Evolutionary conservation across 2,113 vertebrate genomes (phyloP), one percentile per base, ranked within the genome.

Genomic region (Neogale vison): DNA sequence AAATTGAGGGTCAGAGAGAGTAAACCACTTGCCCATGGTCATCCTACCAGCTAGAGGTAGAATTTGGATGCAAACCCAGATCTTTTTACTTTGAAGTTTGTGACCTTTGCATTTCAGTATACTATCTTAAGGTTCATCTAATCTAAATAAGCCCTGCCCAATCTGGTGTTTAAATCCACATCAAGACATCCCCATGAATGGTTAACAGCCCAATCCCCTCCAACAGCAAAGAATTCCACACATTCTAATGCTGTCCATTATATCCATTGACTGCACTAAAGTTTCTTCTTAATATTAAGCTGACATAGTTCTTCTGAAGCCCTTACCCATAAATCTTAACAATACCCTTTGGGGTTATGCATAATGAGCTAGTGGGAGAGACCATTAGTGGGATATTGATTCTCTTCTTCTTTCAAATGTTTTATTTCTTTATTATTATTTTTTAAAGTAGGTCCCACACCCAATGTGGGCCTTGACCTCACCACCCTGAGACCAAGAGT

Each of bases 181-280:
- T 71, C 20, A 50, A 77, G 36, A 72, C 29, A 86, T 39, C 23
- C 13, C 29, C 24, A 55, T 45, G 36, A 45, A 31, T 59, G 29
- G 9, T 88, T 80, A 97, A 59, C 31, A 59, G 36, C 6, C 39
- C 31, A 29, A 7, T 23, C 31, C 13, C 52, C 18, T 65, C 52
- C 39, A 67, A 42, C 39, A 26, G 67, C 67, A 87, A 96, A 86
- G 50, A 81, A 86, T n/a, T 77, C 42, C 77, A 96, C 85, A 79
- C 5, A 77, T 36, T 90, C 74, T 45, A 85, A 69, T 77, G 45
- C 57, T 85, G 69, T 34, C 29, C 61, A 39, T 74, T 36, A 42
- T 52, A 57, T 77, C 34, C 61, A 81, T 17, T 71, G 79, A 42
- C 47, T 42, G 15, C 71, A 50, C 67, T 87, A 59, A 63, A 18